Percentiles rank a stretch among this genome's conserved stretches.
phyloP scores from a whole-genome alignment of 1,140 invertebrate species.

The Oryzaephilus surinamensis region DNA sequence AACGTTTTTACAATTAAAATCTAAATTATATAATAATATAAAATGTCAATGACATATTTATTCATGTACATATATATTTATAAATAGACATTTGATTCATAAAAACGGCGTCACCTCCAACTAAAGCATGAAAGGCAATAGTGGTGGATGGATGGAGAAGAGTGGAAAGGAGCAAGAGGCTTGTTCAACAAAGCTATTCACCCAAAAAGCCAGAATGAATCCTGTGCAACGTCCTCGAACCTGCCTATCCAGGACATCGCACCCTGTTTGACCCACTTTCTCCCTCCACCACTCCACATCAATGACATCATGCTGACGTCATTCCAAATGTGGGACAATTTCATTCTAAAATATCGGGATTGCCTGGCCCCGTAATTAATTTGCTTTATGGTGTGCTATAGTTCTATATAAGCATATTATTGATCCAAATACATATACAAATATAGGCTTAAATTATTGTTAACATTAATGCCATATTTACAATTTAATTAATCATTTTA shows the following conservation, averaged over 20 bases:
- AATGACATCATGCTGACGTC: constrained; percentile 34
- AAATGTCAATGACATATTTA: background rate
- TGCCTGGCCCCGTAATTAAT: constrained; percentile 15
- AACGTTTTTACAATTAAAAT: too few species aligned
- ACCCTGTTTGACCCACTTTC: constrained; percentile 35
- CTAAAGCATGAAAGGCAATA: too few species aligned
- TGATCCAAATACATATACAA: too few species aligned
- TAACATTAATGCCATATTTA: too few species aligned
- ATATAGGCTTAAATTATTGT: too few species aligned
- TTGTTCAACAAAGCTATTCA: constrained; percentile 26
- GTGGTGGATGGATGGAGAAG: constrained; percentile 4
- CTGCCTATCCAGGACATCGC: constrained; percentile 32
- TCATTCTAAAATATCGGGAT: constrained; percentile 37
- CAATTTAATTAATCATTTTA: too few species aligned
- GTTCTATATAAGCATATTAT: too few species aligned
- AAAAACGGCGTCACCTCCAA: too few species aligned
- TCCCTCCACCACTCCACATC: constrained; percentile 15
- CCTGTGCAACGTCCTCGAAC: constrained; percentile 29
- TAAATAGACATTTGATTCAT: constrained; percentile 10
- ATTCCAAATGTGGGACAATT: constrained; percentile 35
- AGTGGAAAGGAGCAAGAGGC: constrained; percentile 6
- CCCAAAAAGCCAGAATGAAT: constrained; percentile 36
- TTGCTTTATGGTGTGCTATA: too few species aligned
- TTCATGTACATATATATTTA: too few species aligned
- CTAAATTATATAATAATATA: background rate